Evolutionary conservation across 2,113 vertebrate species (phyloP).

Genomic region (Todiramphus chloris): DNA sequence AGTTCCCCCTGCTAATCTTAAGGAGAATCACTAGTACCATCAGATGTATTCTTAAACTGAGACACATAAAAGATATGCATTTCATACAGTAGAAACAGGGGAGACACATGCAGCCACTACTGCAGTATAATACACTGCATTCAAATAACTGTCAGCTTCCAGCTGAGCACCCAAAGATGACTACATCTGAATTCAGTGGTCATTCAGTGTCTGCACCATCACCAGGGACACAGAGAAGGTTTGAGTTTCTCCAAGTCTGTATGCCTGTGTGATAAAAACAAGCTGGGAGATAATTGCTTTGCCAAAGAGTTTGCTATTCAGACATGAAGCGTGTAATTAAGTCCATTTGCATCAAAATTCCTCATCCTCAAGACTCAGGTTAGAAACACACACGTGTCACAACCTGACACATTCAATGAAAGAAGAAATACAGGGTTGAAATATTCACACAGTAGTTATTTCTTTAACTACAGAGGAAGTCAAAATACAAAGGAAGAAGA

Average conservation of each 20-base stretch:
- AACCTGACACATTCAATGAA: neutral
- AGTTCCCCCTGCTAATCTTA: neutral
- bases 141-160: neutral
- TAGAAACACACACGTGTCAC: neutral
- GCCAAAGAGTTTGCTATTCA: neutral
- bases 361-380: neutral
- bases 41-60: neutral
- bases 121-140: neutral
- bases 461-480: neutral
- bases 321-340: neutral
- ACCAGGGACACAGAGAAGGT: neutral
- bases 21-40: neutral
- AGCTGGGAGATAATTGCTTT: neutral
- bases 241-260: neutral
- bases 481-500: neutral
- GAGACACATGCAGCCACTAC: accelerated
- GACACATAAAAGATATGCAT: neutral
- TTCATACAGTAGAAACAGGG: neutral
- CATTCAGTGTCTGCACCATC: neutral
- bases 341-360: neutral
- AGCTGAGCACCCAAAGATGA: neutral
- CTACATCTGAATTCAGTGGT: neutral
- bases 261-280: neutral
- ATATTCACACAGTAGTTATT: neutral
- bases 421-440: neutral